These are phyloP conservation scores for Caradrina kadenii DNA, from an alignment of 2,888 invertebrate species.

Conservation along the genomic window DNA sequence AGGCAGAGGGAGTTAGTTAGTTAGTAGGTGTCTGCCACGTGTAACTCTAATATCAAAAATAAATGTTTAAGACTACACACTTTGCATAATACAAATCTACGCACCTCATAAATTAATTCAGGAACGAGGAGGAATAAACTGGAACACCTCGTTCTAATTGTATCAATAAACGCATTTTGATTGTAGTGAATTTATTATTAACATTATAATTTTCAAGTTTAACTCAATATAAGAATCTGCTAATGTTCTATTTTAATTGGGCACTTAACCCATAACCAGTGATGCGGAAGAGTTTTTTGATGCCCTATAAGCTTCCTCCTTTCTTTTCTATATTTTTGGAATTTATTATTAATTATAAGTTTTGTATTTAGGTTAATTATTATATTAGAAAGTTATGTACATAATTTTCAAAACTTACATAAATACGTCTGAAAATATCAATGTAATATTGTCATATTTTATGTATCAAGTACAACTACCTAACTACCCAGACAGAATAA, in stretches of 20 bases:
- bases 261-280: too few species aligned
- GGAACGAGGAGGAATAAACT: background rate
- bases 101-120: background rate
- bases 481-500: constrained; percentile 63
- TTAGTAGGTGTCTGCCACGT: background rate
- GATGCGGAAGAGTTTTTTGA: too few species aligned
- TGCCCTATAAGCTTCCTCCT: too few species aligned
- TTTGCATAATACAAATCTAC: background rate
- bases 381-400: too few species aligned
- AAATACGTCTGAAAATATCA: background rate
- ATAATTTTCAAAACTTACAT: background rate
- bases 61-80: constrained; percentile 4
- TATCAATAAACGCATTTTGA: background rate
- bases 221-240: too few species aligned
- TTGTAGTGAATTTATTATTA: too few species aligned
- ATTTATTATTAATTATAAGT: too few species aligned
- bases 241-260: too few species aligned
- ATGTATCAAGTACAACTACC: constrained; percentile 16
- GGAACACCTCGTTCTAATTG: background rate
- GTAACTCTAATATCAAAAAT: background rate
- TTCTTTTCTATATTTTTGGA: too few species aligned
- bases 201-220: too few species aligned
- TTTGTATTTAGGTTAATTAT: too few species aligned
- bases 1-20: too few species aligned
- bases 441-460: background rate